Percentiles rank a stretch among this genome's conserved stretches.
These are phyloP conservation scores for Sciurus carolinensis DNA, from an alignment of 2,797 vertebrate species.

Conservation along the genomic window DNA sequence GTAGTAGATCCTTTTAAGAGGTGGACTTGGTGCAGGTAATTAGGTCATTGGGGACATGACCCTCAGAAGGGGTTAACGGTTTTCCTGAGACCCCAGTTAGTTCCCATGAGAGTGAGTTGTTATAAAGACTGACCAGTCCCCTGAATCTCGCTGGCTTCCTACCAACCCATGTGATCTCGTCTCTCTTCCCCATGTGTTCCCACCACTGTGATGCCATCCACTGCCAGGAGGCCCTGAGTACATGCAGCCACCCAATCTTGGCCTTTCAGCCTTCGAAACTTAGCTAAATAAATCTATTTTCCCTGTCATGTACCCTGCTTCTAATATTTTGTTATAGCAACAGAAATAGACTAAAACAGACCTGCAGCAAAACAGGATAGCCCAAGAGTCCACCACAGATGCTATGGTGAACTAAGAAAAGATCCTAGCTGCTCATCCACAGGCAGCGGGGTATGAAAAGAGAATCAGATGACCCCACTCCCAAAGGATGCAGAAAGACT, in stretches of 20 bases:
- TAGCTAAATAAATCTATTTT: not conserved
- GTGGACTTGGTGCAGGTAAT: not conserved
- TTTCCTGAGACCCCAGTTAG: not conserved
- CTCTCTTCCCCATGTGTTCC: not conserved
- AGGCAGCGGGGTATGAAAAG: not conserved
- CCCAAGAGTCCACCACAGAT: not conserved
- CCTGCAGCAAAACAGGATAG: not conserved
- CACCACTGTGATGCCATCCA: not conserved
- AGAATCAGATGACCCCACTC: not conserved
- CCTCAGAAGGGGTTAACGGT: not conserved
- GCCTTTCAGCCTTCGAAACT: not conserved
- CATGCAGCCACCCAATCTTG: not conserved
- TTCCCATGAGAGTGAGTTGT: not conserved
- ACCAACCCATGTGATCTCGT: too few relatives aligned
- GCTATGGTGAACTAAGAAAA: not conserved
- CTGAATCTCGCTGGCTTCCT: not conserved
- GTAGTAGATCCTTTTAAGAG: not conserved
- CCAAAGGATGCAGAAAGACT: not conserved
- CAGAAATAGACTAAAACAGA: not conserved
- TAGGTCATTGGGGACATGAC: too few relatives aligned
- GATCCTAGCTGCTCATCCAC: not conserved
- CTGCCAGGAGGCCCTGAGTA: not conserved
- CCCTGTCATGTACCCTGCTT: not conserved
- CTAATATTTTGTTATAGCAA: not conserved
- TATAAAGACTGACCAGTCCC: not conserved